Evolutionary conservation across 1,140 invertebrate species (phyloP).

Genomic region (Riptortus pedestris): DNA sequence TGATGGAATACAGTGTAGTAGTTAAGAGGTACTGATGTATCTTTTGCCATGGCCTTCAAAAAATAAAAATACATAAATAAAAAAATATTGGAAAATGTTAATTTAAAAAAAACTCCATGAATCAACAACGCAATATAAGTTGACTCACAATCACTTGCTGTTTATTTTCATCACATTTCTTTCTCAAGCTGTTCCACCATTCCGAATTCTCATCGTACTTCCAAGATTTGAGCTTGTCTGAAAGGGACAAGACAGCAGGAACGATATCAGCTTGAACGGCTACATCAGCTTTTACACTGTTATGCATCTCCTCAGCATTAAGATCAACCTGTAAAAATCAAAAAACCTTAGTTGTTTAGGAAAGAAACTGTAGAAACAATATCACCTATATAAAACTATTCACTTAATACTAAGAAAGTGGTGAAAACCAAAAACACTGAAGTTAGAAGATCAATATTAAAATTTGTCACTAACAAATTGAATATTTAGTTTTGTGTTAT

Average conservation of each 20-base stretch:
- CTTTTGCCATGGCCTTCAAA: conserved; percentile 47
- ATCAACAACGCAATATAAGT: background rate
- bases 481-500: no score
- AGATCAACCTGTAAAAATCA: conserved; percentile 62
- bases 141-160: conserved; percentile 13
- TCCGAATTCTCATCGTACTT: conserved; percentile 37
- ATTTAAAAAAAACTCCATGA: conserved; percentile 3
- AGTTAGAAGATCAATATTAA: no score
- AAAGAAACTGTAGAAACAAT: no score
- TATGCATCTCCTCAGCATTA: conserved; percentile 80
- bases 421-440: no score
- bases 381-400: no score
- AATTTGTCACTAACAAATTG: no score
- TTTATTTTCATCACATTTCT: conserved; percentile 45
- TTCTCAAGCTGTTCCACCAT: conserved; percentile 49
- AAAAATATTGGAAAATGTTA: conserved; percentile 20
- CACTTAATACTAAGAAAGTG: no score
- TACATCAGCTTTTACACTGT: conserved; percentile 63
- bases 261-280: conserved; percentile 71
- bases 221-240: conserved; percentile 36
- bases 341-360: background rate
- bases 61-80: conserved; percentile 28
- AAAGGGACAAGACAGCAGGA: conserved; percentile 52
- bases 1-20: conserved; percentile 86
- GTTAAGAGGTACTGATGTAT: conserved; percentile 68